phyloP scores from a whole-genome alignment of 2,888 invertebrate genomes.

The Conomelus anceps region DNA sequence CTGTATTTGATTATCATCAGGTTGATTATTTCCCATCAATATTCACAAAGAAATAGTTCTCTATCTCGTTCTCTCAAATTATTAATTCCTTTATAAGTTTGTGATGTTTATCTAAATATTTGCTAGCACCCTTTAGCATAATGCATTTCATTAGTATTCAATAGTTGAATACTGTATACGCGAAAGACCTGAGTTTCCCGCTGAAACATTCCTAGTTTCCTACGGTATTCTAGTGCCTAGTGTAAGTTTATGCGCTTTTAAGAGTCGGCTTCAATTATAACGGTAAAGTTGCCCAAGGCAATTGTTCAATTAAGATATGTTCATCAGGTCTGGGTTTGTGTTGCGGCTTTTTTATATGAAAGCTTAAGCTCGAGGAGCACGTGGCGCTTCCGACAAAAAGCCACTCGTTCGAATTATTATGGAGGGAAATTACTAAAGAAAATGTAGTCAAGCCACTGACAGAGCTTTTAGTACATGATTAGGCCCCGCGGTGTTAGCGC shows the following conservation, averaged over 20 bases:
- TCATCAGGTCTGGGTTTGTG: not conserved
- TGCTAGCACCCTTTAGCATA: not conserved
- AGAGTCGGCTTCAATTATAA: not conserved
- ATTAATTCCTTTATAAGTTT: not conserved
- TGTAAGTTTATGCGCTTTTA: not conserved
- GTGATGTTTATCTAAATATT: not conserved
- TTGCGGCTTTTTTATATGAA: not conserved
- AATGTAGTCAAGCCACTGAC: not conserved
- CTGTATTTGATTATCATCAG: too few species aligned
- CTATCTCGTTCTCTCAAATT: not conserved
- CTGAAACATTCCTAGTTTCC: not conserved
- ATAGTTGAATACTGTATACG: not conserved
- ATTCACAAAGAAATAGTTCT: not conserved
- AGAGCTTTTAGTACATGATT: not conserved
- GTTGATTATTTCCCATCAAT: too few species aligned
- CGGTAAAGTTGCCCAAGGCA: not conserved
- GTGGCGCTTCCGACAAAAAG: not conserved
- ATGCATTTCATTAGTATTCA: not conserved
- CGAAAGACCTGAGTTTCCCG: not conserved
- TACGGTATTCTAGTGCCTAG: not conserved
- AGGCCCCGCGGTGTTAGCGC: not conserved
- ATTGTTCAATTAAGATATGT: not conserved
- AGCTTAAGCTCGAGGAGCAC: not conserved
- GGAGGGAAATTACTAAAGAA: not conserved
- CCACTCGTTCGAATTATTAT: not conserved